phyloP scores from a whole-genome alignment of 2,113 vertebrate species.

The Ceyx melanurus region DNA sequence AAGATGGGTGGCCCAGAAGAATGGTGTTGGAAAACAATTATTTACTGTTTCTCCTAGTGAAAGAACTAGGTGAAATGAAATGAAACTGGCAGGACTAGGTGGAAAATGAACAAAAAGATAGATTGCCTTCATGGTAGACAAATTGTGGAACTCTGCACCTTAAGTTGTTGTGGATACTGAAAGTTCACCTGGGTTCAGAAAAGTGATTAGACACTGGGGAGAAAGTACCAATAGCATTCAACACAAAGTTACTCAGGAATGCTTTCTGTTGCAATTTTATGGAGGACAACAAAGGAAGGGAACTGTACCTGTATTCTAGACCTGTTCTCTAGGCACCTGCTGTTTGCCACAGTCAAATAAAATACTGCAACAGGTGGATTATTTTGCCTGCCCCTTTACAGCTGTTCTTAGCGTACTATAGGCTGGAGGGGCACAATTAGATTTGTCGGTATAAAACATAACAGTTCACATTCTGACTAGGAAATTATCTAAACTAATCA shows the following conservation, averaged over 20 bases:
- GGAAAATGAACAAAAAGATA: neutral
- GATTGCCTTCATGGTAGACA: neutral
- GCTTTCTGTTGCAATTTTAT: neutral
- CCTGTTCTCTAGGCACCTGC: neutral
- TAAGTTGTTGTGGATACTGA: neutral
- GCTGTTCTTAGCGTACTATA: neutral
- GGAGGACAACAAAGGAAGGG: neutral
- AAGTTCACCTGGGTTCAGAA: neutral
- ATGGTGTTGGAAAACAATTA: neutral
- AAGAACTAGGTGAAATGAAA: neutral
- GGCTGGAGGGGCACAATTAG: neutral
- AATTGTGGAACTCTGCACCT: neutral
- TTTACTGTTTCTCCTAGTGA: neutral
- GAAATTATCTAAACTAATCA: neutral
- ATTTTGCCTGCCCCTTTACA: neutral
- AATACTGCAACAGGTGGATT: neutral
- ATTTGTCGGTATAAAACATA: neutral
- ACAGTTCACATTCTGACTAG: neutral
- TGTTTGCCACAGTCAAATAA: fast-evolving
- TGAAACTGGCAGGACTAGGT: neutral
- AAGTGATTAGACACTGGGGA: neutral
- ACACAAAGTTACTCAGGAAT: neutral
- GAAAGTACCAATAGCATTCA: neutral
- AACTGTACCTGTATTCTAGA: neutral
- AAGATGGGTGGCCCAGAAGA: neutral